Evolutionary conservation across 1,140 invertebrate genomes (phyloP), one percentile per base, ranked within the genome.

Genomic region (Phymastichus coffea): DNA sequence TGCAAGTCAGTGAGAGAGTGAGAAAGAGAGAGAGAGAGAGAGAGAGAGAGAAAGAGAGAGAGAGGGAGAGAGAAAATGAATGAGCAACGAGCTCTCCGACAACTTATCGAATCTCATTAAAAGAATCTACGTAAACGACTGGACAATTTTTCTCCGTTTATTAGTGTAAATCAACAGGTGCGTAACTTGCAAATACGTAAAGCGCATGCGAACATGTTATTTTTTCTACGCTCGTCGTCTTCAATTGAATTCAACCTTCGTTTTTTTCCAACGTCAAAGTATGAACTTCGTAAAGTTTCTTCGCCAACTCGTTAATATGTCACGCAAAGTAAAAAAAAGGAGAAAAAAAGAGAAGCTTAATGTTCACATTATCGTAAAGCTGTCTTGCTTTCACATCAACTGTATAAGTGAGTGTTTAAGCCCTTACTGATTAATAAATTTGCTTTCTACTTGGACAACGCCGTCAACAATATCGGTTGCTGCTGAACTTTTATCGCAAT

Each of bases 401-500:
- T 49, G 62, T 57, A 51, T 33, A 51, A 53, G 48, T 49, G 41
- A 48, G 37, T 61, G 35, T 56, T 53, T 54, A 30, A 59, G 43
- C 52, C 56, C 25, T 28, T 56, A 56, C 44, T 19, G 33, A 52
- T 54, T 30, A 26, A 49, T n/a, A 44, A 55, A 35, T 35, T 55
- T 41, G 19, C 14, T 44, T 20, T 53, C 37, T 53, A 53, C 23
- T 41, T 25, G 3, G 25, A 54, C 2, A 41, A 40, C 9, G 14
- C 15, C 15, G 15, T 40, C 40, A 17, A 52, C 38, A 17, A 7
- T 10, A 28, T 52, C 28, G 2, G 23, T 12, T 52, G 6, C 17
- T 10, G 14, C 26, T 52, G 14, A 40, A 25, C 12, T n/a, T n/a
- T n/a, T 7, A 22, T 44, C 12, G 10, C 22, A n/a, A n/a, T 20